Percentiles rank a stretch among this genome's conserved stretches.
These are phyloP conservation scores for Philereme vetulata DNA, from an alignment of 2,888 invertebrate species.

Conservation along the genomic window DNA sequence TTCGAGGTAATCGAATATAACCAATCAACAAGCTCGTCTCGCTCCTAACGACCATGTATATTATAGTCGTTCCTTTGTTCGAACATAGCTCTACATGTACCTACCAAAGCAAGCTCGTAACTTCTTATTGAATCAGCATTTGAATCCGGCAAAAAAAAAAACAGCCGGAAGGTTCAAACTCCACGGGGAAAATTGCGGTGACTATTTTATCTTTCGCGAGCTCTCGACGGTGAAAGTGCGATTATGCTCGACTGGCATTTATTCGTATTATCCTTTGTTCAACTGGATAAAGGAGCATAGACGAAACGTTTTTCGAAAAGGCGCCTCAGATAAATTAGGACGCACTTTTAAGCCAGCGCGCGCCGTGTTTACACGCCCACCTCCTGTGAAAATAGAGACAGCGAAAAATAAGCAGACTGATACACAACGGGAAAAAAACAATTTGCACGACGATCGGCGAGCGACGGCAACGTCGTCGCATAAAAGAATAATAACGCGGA, in stretches of 20 bases:
- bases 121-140: constrained; percentile 71
- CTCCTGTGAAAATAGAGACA: constrained; percentile 66
- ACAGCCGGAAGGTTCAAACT: constrained; percentile 65
- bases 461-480: constrained; percentile 50
- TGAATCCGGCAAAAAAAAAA: constrained; percentile 60
- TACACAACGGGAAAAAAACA: constrained; percentile 58
- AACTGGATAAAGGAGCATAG: constrained; percentile 71
- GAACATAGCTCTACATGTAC: constrained; percentile 57
- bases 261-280: constrained; percentile 77
- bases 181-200: constrained; percentile 67
- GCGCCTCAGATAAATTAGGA: constrained; percentile 72
- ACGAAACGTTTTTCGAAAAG: constrained; percentile 68
- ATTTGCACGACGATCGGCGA: constrained; percentile 48
- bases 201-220: constrained; percentile 69
- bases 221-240: constrained; percentile 63
- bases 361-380: constrained; percentile 64
- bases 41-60: constrained; percentile 40
- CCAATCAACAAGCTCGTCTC: constrained; percentile 57
- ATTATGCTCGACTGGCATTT: constrained; percentile 74
- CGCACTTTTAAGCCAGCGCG: constrained; percentile 65
- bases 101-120: constrained; percentile 53
- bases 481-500: constrained; percentile 72
- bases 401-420: constrained; percentile 55
- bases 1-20: constrained; percentile 61
- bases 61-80: constrained; percentile 41